A percentile compares a stretch with the other conserved stretches of the same genome.
phyloP scores from a whole-genome alignment of 2,888 invertebrate genomes.

The Isotomurus palustris region DNA sequence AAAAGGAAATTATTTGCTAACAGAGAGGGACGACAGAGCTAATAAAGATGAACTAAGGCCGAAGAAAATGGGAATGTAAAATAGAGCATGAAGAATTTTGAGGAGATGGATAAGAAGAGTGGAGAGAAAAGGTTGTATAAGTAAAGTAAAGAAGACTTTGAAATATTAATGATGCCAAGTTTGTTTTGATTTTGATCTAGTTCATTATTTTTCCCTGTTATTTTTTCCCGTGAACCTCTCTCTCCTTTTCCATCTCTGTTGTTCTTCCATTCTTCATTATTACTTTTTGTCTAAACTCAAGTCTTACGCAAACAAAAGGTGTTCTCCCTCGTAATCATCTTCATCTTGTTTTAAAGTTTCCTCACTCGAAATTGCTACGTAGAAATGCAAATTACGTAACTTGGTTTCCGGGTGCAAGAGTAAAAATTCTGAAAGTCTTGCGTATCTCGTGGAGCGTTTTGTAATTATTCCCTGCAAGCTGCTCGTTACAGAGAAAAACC shows the following conservation, averaged over 20 bases:
- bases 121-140: constrained; percentile 9
- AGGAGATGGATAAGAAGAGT: constrained; percentile 3
- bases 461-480: no score
- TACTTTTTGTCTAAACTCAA: neutral
- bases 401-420: no score
- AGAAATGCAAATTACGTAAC: no score
- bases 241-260: constrained; percentile 11
- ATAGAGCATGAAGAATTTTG: constrained; percentile 11
- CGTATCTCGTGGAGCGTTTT: no score
- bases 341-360: neutral
- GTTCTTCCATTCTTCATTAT: constrained; percentile 16
- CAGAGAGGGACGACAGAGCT: neutral
- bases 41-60: neutral
- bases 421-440: no score
- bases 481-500: no score
- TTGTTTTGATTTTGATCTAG: constrained; percentile 42
- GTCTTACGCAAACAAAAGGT: neutral
- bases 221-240: constrained; percentile 17
- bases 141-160: constrained; percentile 20
- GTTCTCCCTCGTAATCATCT: constrained; percentile 3
- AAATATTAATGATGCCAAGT: constrained; percentile 43
- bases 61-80: constrained; percentile 4
- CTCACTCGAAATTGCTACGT: no score
- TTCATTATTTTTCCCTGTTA: constrained; percentile 35
- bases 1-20: constrained; percentile 3